Evolutionary conservation across 2,888 invertebrate species (phyloP), one percentile per base, ranked within the genome.

Genomic region (Venusia cambrica): DNA sequence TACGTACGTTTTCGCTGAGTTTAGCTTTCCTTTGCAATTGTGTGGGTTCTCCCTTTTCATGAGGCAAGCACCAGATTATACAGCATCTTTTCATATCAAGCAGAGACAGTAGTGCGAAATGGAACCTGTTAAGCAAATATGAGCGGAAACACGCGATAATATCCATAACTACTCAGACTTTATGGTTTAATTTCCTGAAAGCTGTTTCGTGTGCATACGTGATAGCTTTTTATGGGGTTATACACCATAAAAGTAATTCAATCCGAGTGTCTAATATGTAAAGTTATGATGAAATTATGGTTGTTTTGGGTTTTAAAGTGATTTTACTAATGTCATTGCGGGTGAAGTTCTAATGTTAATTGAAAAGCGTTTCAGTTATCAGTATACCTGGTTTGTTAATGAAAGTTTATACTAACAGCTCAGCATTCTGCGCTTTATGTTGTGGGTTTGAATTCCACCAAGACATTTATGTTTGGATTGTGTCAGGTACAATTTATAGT

Each of bases 131-230:
- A 27, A 42, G 32, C 41, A 52, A 45, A 58, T 58, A 62, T 54
- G 60, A 60, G 61, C 54, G 64, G 59, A 64, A 58, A 56, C 54
- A 57, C 54, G 58, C 63, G 56, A 75, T 63, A 68, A 70, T 69
- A 55, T 43, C 62, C 67, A 67, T 77, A 72, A 70, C 63, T 47
- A 49, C 62, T 54, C 61, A 52, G 49, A 52, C 54, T 77, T 81
- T 78, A 83, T 78, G 69, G 73, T 72, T 80, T 84, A 79, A 85
- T 85, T 85, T 85, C 84, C 84, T 83, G 80, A 73, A 70, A 69
- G 73, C 62, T 49, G 68, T 62, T 70, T 63, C 70, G 71, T 75
- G 48, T 50, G 65, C 45, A 62, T 64, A 72, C 67, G 69, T 68
- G 67, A 54, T 69, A 65, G 65, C 62, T 57, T 69, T 73, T 75